These are phyloP conservation scores for Lamprologus lemairii DNA, from an alignment of 2,113 vertebrate species.

Conservation along the genomic window DNA sequence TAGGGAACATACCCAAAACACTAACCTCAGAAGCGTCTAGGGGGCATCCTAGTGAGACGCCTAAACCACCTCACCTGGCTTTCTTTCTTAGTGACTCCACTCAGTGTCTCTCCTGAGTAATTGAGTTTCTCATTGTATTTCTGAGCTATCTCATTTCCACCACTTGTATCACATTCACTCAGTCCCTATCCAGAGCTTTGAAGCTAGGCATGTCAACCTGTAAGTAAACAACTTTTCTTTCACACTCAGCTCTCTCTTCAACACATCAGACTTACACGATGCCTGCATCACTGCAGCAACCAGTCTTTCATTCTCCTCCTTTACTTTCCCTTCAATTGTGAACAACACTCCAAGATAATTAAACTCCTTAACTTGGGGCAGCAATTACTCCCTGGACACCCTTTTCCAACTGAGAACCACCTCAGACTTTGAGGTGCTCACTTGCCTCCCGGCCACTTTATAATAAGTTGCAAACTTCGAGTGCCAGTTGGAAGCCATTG, in stretches of 20 bases:
- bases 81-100: not conserved
- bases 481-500: not conserved
- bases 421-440: not conserved
- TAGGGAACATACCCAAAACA: not conserved
- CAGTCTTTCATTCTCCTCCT: not conserved
- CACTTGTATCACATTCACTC: not conserved
- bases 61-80: not conserved
- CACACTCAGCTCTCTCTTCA: not conserved
- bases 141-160: not conserved
- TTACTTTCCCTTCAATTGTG: not conserved
- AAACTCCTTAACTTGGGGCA: not conserved
- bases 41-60: not conserved
- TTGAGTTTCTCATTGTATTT: not conserved
- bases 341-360: not conserved
- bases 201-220: not conserved
- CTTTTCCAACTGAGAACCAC: not conserved
- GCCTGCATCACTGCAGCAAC: not conserved
- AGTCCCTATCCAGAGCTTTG: not conserved
- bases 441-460: not conserved
- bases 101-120: not conserved
- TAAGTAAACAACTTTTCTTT: not conserved
- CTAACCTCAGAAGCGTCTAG: rapidly evolving
- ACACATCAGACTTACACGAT: not conserved
- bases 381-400: not conserved
- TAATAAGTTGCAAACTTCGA: not conserved